A percentile compares a stretch with the other conserved stretches of the same genome.
These are phyloP conservation scores for Taxidea taxus DNA, from an alignment of 2,113 vertebrate species.

Conservation along the genomic window DNA sequence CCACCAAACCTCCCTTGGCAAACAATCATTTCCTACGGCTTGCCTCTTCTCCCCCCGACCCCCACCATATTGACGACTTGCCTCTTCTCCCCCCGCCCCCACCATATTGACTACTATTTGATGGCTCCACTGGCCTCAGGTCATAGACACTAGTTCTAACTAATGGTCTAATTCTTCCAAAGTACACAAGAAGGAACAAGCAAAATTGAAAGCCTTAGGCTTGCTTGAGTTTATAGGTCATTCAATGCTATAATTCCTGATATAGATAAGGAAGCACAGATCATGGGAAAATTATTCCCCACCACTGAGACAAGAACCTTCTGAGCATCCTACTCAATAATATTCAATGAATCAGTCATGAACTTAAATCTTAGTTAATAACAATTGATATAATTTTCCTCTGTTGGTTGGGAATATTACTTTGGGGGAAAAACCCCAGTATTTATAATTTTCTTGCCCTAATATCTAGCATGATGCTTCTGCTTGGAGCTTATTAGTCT, in stretches of 20 bases:
- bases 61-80: not conserved
- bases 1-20: not conserved
- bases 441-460: not conserved
- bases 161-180: not conserved
- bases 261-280: not conserved
- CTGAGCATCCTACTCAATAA: not conserved
- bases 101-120: not conserved
- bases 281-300: not conserved
- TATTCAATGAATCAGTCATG: not conserved
- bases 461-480: not conserved
- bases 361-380: not conserved
- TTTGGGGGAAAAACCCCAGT: not conserved
- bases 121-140: not conserved
- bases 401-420: not conserved
- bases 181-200: not conserved
- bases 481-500: not conserved
- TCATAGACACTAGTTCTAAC: not conserved
- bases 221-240: not conserved
- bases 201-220: not conserved
- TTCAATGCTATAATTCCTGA: not conserved
- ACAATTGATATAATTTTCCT: not conserved
- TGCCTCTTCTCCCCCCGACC: too few relatives aligned
- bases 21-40: not conserved
- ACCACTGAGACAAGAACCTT: not conserved
- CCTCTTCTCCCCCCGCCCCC: too few relatives aligned